phyloP scores from a whole-genome alignment of 2,797 vertebrate species.

The Pseudochirops corinnae region DNA sequence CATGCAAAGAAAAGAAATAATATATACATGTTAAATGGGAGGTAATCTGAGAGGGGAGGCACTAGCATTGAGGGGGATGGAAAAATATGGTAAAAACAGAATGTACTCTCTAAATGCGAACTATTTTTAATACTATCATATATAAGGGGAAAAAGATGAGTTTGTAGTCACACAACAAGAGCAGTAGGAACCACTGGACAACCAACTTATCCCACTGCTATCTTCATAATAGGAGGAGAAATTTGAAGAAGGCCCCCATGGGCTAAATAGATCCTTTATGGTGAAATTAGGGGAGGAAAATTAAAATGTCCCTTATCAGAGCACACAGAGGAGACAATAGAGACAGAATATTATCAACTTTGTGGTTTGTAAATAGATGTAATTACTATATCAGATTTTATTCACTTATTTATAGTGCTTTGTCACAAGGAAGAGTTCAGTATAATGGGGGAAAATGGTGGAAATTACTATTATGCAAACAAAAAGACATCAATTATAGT shows the following conservation, averaged over 20 bases:
- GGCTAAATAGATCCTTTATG: not conserved
- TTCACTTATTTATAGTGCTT: not conserved
- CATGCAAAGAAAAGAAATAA: too few relatives aligned
- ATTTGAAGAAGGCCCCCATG: not conserved
- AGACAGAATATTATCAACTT: not conserved
- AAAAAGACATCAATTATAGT: not conserved
- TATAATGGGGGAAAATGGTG: not conserved
- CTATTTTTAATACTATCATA: too few relatives aligned
- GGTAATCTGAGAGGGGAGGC: too few relatives aligned
- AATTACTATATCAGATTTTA: not conserved
- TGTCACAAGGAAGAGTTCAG: not conserved
- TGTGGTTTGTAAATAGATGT: not conserved
- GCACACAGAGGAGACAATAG: too few relatives aligned
- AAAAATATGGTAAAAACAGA: too few relatives aligned
- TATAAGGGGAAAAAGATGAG: too few relatives aligned
- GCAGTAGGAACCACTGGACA: too few relatives aligned
- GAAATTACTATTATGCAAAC: not conserved
- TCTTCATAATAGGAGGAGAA: not conserved
- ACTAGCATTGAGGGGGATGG: too few relatives aligned
- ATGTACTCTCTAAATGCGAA: too few relatives aligned
- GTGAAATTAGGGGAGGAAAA: not conserved
- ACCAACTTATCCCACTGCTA: not conserved
- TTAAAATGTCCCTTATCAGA: not conserved
- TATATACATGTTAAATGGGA: too few relatives aligned
- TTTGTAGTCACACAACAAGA: too few relatives aligned